Evolutionary conservation across 2,797 vertebrate genomes (phyloP), one percentile per base, ranked within the genome.

Genomic region (Perdix hodgsoniae): DNA sequence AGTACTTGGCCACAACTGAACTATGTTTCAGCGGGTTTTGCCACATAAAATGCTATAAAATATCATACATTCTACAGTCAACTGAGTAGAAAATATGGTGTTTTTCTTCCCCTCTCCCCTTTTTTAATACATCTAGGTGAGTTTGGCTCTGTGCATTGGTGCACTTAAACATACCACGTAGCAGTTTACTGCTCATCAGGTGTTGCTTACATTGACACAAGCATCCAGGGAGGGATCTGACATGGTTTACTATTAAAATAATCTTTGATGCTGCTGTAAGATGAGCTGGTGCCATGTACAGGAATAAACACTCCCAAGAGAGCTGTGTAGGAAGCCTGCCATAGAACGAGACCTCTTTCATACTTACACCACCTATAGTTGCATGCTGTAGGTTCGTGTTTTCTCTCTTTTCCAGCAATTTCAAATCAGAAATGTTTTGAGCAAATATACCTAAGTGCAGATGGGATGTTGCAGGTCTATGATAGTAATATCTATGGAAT

Each of bases 181-280:
- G 44, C 40, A 72, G 44, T 65, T 83, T 59, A n/a, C 80, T 1
- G 3, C 29, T 47, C 33, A 50, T 45, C 14, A 54, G 14, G 35
- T 76, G 56, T 14, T 60, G 4, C 50, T 71, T 23, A 37, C 9
- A 39, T 6, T 74, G 47, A 50, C 27, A 10, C 9, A 27, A 22
- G 11, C 57, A 8, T 44, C 49, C 65, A 83, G 17, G 27, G 31
- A 52, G n/a, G 74, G 26, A 39, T 83, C 40, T 61, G 61, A 13
- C 8, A 3, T 27, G 19, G 10, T 70, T 93, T 83, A 33, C 56
- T 29, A 31, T 33, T 71, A 40, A 73, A 91, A 64, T 23, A 40
- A 33, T 0, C 0, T 44, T 73, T n/a, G 6, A 64, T 56, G 45
- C 14, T 50, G 3, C 2, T 29, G 1, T 15, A 29, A 40, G 21